Evolutionary conservation across 2,797 vertebrate genomes (phyloP).

Genomic region (Numenius phaeopus): DNA sequence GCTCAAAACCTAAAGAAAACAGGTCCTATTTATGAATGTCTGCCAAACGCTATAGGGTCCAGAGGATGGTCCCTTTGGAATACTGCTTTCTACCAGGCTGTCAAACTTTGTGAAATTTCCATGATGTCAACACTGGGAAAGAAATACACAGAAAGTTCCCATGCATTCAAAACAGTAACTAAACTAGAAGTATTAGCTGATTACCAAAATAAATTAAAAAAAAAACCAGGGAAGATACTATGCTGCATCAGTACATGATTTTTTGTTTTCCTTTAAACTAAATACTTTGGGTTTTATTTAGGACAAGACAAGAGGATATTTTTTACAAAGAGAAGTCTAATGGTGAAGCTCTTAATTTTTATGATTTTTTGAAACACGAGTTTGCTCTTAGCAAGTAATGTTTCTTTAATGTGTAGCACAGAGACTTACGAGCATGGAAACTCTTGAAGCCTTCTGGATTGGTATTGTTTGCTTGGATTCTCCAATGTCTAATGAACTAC

Average conservation of each 20-base stretch:
- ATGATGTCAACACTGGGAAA: constrained; percentile 56
- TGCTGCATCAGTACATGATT: neutral
- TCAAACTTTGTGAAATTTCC: constrained; percentile 48
- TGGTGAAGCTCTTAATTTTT: neutral
- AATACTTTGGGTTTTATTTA: neutral
- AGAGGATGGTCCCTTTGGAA: constrained; percentile 46
- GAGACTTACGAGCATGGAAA: neutral
- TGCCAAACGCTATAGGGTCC: neutral
- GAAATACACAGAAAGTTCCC: constrained; percentile 54
- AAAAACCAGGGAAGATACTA: neutral
- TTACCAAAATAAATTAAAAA: neutral
- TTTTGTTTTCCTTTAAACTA: neutral
- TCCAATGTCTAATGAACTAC: neutral
- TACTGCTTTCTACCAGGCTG: constrained; percentile 15
- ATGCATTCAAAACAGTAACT: constrained; percentile 32
- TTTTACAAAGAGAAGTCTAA: neutral
- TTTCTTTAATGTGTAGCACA: neutral
- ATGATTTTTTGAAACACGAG: neutral
- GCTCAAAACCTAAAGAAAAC: constrained; percentile 33
- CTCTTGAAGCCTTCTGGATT: neutral
- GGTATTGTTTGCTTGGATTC: neutral
- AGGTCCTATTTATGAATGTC: constrained; percentile 25
- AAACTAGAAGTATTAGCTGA: neutral
- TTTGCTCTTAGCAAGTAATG: neutral
- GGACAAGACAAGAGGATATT: neutral